These are phyloP conservation scores for Hetaerina americana DNA, from an alignment of 1,140 invertebrate species.

Conservation along the genomic window DNA sequence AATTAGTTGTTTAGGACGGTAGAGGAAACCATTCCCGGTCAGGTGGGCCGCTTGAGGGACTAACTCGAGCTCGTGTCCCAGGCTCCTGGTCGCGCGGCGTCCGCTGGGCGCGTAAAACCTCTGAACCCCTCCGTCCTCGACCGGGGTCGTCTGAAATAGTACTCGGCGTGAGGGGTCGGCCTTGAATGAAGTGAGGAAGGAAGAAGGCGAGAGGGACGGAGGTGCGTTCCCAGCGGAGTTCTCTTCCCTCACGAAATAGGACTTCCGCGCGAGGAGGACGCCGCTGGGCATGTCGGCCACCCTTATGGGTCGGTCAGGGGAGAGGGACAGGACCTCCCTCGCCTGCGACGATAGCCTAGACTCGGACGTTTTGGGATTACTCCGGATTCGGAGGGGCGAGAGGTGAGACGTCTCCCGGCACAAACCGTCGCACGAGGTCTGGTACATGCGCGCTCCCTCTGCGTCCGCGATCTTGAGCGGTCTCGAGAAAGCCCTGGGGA, in stretches of 20 bases:
- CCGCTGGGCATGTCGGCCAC: too few relatives aligned
- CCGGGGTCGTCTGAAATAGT: background rate
- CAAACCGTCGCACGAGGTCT: conserved; percentile 53
- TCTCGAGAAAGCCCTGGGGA: conserved; percentile 52
- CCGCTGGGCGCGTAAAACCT: too few relatives aligned
- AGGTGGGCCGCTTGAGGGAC: too few relatives aligned
- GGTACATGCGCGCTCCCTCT: conserved; percentile 63
- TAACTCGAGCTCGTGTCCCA: too few relatives aligned
- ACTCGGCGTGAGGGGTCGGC: background rate
- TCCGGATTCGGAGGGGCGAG: background rate
- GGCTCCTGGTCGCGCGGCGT: too few relatives aligned
- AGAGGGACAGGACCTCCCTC: too few relatives aligned
- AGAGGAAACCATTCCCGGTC: too few relatives aligned
- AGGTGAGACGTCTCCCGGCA: background rate
- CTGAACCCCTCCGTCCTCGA: background rate
- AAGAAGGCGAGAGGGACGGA: background rate
- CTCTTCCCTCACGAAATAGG: conserved; percentile 12
- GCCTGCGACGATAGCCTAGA: too few relatives aligned
- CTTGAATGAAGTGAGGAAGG: background rate
- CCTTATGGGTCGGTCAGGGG: too few relatives aligned
- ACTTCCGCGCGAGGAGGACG: too few relatives aligned
- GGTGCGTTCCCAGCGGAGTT: conserved; percentile 5
- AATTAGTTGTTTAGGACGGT: too few relatives aligned
- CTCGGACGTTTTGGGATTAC: too few relatives aligned
- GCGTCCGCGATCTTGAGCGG: conserved; percentile 26